phyloP scores from a whole-genome alignment of 2,797 vertebrate species.

The Aldrovandia affinis region DNA sequence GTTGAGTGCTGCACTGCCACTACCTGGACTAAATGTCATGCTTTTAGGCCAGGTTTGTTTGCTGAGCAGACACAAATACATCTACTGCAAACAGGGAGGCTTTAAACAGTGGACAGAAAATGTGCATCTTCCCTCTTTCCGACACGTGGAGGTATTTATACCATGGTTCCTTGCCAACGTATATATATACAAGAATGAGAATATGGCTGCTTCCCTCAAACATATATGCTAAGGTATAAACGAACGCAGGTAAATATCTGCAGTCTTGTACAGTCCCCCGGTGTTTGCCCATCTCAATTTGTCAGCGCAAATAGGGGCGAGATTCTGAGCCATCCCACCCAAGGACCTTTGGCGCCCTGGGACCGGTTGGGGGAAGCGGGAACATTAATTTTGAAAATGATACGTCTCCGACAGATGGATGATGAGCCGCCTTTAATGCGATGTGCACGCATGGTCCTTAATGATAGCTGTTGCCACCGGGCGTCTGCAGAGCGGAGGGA shows the following conservation, averaged over 20 bases:
- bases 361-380: neutral
- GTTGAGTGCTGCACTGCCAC: no score
- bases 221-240: neutral
- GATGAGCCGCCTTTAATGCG: neutral
- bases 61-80: neutral
- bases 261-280: neutral
- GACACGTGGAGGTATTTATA: neutral
- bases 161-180: neutral
- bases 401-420: slow-evolving; percentile 18
- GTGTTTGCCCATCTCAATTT: slow-evolving; percentile 14
- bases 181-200: neutral
- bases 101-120: neutral
- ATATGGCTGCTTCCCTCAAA: neutral
- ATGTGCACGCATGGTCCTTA: neutral
- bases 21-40: neutral
- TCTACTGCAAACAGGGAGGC: neutral
- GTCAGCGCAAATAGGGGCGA: neutral
- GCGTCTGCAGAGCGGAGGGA: neutral
- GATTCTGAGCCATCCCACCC: neutral
- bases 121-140: neutral
- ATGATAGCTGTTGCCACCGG: slow-evolving; percentile 6
- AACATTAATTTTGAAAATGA: slow-evolving; percentile 24
- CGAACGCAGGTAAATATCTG: slow-evolving; percentile 13
- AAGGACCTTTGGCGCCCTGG: neutral
- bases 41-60: slow-evolving; percentile 3